Evolutionary conservation across 2,113 vertebrate genomes (phyloP), one percentile per base, ranked within the genome.

Genomic region (Rutilus rutilus): DNA sequence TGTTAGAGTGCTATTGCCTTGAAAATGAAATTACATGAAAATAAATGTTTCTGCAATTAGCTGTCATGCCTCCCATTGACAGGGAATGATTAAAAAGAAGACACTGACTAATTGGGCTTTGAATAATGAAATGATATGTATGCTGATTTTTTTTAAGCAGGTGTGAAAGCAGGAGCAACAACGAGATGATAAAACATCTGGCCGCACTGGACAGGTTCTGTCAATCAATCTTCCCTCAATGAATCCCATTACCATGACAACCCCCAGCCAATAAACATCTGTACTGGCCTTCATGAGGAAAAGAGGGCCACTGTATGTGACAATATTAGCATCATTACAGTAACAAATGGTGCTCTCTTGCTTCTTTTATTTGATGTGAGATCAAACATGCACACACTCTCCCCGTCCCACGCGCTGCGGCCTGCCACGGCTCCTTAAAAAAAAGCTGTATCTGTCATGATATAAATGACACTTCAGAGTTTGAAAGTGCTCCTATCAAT

Each of bases 391-490:
- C n/a, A 42, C n/a, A 52, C 39, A 60, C 65, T 62, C 73, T 69
- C 30, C 33, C 71, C n/a, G 59, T 52, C 62, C 33, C 76, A 62
- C 64, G 77, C 79, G 33, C 80, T 33, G 85, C 45, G 65, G 84
- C 65, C 77, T 64, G 74, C 87, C 88, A 91, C 33, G 91, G 89
- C 88, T 79, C 80, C 57, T 79, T 45, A 75, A 83, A 89, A 78
- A 82, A 64, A 83, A 65, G 8, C 89, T 94, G 93, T 89, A 93
- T 92, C 95, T 93, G 87, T 94, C 93, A 92, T 65, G 87, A 94
- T 95, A 97, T 93, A 95, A 95, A 95, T 94, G 94, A 93, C 92
- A 92, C 93, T 89, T 94, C 92, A 93, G 91, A 91, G 93, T 71
- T 54, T 30, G 92, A 85, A 87, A 92, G 90, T 92, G 90, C 92